Evolutionary conservation across 1,140 invertebrate genomes (phyloP).

Genomic region (Tetragnatha versicolor): DNA sequence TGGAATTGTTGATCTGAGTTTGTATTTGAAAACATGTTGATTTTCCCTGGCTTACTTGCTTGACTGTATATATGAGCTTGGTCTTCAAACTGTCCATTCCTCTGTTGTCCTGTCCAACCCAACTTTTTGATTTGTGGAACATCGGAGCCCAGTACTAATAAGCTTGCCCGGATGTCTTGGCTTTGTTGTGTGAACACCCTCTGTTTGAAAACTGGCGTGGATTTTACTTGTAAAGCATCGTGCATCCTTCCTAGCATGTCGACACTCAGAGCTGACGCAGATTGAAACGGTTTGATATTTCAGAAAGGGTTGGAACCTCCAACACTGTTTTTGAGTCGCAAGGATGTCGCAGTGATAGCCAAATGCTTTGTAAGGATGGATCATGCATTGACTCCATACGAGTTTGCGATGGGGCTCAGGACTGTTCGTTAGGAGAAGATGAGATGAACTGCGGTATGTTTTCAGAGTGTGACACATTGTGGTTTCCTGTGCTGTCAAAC

Average conservation of each 20-base stretch:
- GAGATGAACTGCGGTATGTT: conserved; percentile 69
- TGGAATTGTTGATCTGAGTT: too few species aligned
- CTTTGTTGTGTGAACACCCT: not conserved
- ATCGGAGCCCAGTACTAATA: too few species aligned
- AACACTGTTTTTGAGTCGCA: not conserved
- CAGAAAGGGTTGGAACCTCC: not conserved
- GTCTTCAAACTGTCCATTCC: too few species aligned
- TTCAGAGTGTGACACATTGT: too few species aligned
- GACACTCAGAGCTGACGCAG: not conserved
- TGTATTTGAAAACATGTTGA: too few species aligned
- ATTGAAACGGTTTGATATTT: not conserved
- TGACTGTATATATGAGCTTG: too few species aligned
- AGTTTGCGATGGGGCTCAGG: conserved; percentile 67
- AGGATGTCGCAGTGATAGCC: conserved; percentile 69
- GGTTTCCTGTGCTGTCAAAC: too few species aligned
- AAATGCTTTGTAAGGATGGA: conserved; percentile 65
- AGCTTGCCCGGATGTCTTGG: not conserved
- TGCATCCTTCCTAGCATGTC: not conserved
- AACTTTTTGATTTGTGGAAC: too few species aligned
- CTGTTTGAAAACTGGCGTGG: not conserved
- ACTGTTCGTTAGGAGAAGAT: conserved; percentile 78
- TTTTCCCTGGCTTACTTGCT: too few species aligned
- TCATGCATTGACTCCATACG: conserved; percentile 46
- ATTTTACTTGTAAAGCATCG: not conserved
- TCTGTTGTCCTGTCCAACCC: too few species aligned